phyloP scores from a whole-genome alignment of 2,113 vertebrate genomes.

The Lepisosteus oculatus region DNA sequence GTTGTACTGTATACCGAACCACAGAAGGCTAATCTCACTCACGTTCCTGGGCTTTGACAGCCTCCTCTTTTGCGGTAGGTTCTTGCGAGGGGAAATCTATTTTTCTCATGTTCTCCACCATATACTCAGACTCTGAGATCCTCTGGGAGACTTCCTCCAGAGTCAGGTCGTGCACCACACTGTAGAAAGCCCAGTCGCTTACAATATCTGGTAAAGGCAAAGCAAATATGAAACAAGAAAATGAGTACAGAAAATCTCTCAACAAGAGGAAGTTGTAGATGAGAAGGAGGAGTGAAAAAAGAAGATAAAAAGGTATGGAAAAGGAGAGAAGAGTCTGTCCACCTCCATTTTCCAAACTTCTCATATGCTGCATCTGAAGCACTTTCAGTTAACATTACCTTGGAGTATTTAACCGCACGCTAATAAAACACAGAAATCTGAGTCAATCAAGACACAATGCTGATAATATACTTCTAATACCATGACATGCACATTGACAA shows the following conservation, averaged over 20 bases:
- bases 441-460: too few relatives aligned
- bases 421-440: too few relatives aligned
- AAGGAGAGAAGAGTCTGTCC: too few relatives aligned
- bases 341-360: too few relatives aligned
- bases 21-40: slow-evolving; percentile 33
- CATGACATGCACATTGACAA: too few relatives aligned
- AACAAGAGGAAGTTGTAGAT: not conserved
- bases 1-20: too few relatives aligned
- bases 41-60: slow-evolving; percentile 73
- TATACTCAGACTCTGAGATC: slow-evolving; percentile 59
- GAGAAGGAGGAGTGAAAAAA: not conserved
- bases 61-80: slow-evolving; percentile 70
- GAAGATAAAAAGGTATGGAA: too few relatives aligned
- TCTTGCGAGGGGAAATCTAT: slow-evolving; percentile 67
- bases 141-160: slow-evolving; percentile 69
- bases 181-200: slow-evolving; percentile 81
- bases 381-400: too few relatives aligned
- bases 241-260: not conserved
- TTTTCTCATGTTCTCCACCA: slow-evolving; percentile 72
- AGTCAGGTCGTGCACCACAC: slow-evolving; percentile 73
- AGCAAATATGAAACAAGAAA: slow-evolving; percentile 20
- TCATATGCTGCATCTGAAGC: too few relatives aligned
- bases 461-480: too few relatives aligned
- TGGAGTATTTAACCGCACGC: too few relatives aligned
- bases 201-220: slow-evolving; percentile 73